Base-by-base conservation (phyloP, 1,140 invertebrate genomes). In the Phthorimaea operculella region DNA sequence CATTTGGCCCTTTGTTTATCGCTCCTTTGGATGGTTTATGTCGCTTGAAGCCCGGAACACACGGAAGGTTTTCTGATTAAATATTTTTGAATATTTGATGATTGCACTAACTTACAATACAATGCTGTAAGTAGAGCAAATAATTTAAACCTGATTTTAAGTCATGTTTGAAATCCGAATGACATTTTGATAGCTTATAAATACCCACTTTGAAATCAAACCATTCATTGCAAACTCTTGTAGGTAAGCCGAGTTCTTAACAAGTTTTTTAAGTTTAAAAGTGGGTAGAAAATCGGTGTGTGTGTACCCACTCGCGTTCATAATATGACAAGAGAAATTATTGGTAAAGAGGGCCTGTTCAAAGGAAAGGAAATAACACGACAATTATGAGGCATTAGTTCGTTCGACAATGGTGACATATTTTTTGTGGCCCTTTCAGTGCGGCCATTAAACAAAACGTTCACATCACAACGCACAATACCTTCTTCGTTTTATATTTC, bases 1-100 rank as follows among this genome's bases (percentile, higher is more conserved):
- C 75, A 76, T 80, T 79, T 64, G 68, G 65, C 59, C 72, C 71
- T 83, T 79, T 80, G 76, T 76, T 68, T 74, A 68, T 66, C 66
- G 61, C 70, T 66, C 58, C 54, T 62, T 63, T 64, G 57, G 52
- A 64, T 59, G 65, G 62, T 62, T 64, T 57, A 59, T 76, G 60
- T 64, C 60, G 61, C 55, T 54, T 56, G 63, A 59, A 60, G 58
- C 52, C 56, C 51, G 56, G 49, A 54, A 55, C 60, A 66, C 64
- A 68, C 64, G 62, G 62, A 8, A 36, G 51, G 6, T 21, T 50
- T 28, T 12, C 48, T 45, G 15, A 14, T 53, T 39, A 53, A 42
- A 36, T 39, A 39, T 39, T 33, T 28, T 28, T 4, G 6, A 28
- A 28, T 28, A 28, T 28, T 28, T 28, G 21, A 2, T 28, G 21